phyloP scores from a whole-genome alignment of 2,797 vertebrate genomes.

The Liasis olivaceus region DNA sequence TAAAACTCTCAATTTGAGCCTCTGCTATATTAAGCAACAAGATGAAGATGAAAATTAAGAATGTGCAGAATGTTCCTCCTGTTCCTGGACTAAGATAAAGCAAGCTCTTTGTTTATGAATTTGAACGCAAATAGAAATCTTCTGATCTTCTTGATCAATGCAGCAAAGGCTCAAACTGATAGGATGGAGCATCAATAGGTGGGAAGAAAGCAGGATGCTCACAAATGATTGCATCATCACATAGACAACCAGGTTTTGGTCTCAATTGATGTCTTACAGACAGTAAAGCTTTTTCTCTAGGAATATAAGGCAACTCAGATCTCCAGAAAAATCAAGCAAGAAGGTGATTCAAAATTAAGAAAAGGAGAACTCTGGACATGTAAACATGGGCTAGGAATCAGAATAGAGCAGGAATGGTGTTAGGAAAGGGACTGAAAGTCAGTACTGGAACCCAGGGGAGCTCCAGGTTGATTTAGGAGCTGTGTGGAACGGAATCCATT shows the following conservation, averaged over 20 bases:
- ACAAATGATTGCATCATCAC: background rate
- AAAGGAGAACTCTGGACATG: background rate
- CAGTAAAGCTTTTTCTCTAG: background rate
- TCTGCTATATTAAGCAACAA: background rate
- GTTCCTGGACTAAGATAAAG: background rate
- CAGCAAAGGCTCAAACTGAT: background rate
- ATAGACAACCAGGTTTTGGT: background rate
- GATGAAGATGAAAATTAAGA: background rate
- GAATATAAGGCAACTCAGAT: background rate
- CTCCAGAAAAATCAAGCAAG: background rate
- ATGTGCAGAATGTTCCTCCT: background rate
- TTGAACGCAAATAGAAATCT: background rate
- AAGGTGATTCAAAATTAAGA: background rate
- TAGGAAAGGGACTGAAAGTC: background rate
- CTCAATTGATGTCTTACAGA: background rate
- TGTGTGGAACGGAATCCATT: background rate
- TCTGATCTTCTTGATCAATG: background rate
- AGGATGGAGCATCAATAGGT: background rate
- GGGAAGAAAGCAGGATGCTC: background rate
- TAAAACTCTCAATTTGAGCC: background rate
- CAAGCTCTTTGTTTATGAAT: background rate
- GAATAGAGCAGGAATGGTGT: background rate
- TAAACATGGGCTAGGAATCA: background rate
- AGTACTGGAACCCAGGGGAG: background rate
- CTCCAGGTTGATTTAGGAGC: background rate